Percentiles rank a stretch among this genome's conserved stretches.
Evolutionary conservation across 1,140 invertebrate genomes (phyloP).

Genomic region (Thrips palmi): DNA sequence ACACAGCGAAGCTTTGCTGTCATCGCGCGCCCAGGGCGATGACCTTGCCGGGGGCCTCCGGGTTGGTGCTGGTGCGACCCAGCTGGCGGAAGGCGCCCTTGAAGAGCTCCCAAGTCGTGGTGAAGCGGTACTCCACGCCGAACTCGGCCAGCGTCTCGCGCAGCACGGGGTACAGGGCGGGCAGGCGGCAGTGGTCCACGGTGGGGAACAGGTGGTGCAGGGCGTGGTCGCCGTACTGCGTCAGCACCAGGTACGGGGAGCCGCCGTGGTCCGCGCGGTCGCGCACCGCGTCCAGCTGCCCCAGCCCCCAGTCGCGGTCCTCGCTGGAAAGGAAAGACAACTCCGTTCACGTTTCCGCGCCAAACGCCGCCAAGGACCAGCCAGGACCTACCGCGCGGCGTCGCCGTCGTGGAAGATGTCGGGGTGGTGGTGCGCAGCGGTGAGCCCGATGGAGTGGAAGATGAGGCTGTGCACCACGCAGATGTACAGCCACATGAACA

Average conservation of each 20-base stretch:
- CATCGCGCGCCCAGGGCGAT: too few relatives aligned
- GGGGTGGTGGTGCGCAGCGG: constrained; percentile 67
- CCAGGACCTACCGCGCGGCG: constrained; percentile 32
- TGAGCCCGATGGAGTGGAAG: constrained; percentile 45
- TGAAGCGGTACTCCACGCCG: constrained; percentile 30
- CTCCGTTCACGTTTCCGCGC: too few relatives aligned
- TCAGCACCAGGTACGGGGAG: constrained; percentile 43
- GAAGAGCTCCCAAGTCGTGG: constrained; percentile 36
- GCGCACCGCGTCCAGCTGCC: constrained; percentile 54
- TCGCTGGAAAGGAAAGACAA: constrained; percentile 21
- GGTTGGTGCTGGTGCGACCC: too few relatives aligned
- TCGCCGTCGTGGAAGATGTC: constrained; percentile 72
- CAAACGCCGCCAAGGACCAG: constrained; percentile 9
- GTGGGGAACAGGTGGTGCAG: constrained; percentile 71
- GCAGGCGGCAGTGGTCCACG: constrained; percentile 45
- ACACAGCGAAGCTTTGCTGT: too few relatives aligned
- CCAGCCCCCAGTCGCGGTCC: constrained; percentile 56
- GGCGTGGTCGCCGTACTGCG: constrained; percentile 55
- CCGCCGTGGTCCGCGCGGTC: constrained; percentile 50
- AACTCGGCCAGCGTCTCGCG: constrained; percentile 50
- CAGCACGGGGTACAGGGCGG: constrained; percentile 41
- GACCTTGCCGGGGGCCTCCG: too few relatives aligned
- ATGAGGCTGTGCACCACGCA: constrained; percentile 34
- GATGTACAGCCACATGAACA: constrained; percentile 38
- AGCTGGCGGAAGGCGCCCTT: constrained; percentile 50